Conservation (phyloP, 2,113 vertebrate genomes). For the Strigops habroptila region DNA sequence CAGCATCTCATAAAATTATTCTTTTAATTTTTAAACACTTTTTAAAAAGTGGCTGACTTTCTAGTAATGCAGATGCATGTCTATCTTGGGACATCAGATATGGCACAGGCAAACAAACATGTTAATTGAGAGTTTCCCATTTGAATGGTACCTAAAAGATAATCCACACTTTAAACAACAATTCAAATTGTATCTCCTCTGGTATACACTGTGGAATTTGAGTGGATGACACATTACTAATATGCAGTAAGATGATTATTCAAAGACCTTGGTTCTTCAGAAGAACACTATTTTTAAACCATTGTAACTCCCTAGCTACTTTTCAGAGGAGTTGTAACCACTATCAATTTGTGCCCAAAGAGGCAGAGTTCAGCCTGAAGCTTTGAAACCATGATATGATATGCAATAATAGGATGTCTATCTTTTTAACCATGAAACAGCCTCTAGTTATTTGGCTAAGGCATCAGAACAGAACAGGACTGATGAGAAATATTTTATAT, state of each 20-base stretch:
- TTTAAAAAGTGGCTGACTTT: neutral
- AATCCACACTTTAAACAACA: neutral
- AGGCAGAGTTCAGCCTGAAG: neutral
- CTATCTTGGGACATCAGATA: neutral
- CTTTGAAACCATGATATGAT: neutral
- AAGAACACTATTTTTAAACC: neutral
- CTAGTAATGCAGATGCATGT: neutral
- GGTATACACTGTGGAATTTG: neutral
- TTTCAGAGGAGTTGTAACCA: neutral
- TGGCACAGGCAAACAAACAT: neutral
- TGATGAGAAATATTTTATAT: neutral
- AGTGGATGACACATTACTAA: neutral
- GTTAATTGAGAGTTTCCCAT: neutral
- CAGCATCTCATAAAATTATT: neutral
- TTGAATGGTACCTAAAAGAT: neutral
- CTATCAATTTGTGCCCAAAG: neutral
- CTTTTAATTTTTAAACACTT: neutral
- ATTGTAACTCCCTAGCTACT: neutral
- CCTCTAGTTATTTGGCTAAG: neutral
- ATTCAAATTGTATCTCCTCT: neutral
- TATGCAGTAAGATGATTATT: neutral
- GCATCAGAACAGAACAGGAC: neutral
- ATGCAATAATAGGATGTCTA: neutral
- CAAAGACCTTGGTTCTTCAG: neutral
- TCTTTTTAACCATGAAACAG: neutral